Conservation (phyloP, 2,888 invertebrate species). For the Mimas tiliae region DNA sequence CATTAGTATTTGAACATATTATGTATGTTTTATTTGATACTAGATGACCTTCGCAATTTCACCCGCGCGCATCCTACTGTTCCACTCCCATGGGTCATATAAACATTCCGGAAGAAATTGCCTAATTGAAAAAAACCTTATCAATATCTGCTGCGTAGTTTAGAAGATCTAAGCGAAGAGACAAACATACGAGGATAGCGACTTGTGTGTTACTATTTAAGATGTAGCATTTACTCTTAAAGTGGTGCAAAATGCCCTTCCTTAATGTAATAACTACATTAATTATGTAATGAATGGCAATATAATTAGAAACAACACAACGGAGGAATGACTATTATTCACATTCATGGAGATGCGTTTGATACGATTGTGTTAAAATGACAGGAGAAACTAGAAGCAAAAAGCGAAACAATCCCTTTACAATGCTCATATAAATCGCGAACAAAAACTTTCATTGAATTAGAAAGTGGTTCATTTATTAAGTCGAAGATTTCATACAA, state of each 20-base stretch:
- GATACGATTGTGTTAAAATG: conserved; percentile 40
- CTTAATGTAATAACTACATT: not conserved
- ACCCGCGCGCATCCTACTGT: too few relatives aligned
- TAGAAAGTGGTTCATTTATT: conserved; percentile 50
- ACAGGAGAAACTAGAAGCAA: conserved; percentile 48
- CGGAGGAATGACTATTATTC: conserved; percentile 34
- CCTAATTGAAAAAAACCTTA: too few relatives aligned
- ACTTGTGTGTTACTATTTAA: too few relatives aligned
- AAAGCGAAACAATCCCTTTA: conserved; percentile 53
- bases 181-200: too few relatives aligned
- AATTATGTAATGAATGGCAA: conserved; percentile 4
- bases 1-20: too few relatives aligned
- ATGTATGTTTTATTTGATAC: too few relatives aligned
- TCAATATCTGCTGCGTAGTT: too few relatives aligned
- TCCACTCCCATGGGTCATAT: too few relatives aligned
- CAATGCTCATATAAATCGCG: conserved; percentile 36
- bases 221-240: not conserved
- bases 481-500: conserved; percentile 9
- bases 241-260: not conserved
- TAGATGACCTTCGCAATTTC: too few relatives aligned
- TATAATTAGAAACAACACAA: conserved; percentile 10
- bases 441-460: conserved; percentile 46
- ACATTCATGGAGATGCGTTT: conserved; percentile 40
- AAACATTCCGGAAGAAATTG: too few relatives aligned
- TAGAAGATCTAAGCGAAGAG: too few relatives aligned